Base-by-base conservation (phyloP, 2,113 vertebrate genomes). In the Lophochroa leadbeateri region DNA sequence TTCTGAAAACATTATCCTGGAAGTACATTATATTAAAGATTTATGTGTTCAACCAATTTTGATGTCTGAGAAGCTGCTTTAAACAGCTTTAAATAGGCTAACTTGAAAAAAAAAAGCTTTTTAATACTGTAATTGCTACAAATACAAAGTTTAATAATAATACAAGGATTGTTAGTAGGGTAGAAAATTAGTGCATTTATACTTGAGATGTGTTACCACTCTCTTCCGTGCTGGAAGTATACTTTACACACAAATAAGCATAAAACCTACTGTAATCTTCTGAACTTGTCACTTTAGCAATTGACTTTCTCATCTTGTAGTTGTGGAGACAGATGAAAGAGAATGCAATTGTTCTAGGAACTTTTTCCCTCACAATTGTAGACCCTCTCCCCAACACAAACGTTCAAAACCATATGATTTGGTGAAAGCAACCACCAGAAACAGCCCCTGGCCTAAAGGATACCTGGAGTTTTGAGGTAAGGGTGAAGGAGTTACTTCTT, bases 381-480 rank as follows among this genome's bases (percentile, higher is more conserved):
- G 50, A 70, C 47, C 61, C 71, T 53, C 1, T 0, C 7, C 18
- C 25, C 15, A 17, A 2, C 16, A 5, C 0, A 0, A 93, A 72
- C 29, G 46, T 77, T 53, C 58, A 47, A 52, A 71, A 70, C 87
- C 0, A 2, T 19, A 19, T 1, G 12, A 80, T 80, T 82, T 83
- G 14, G 44, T 67, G 55, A 91, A 86, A 90, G 17, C 65, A 86
- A 72, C 20, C 46, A 44, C 50, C 57, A 87, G 74, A 94, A 95
- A 86, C 23, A 52, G 53, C 27, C 58, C 21, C 63, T 94, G 50
- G 90, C 46, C 70, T 92, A 37, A 84, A 89, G 57, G 50, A 79
- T 82, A 85, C 79, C 80, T 82, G 61, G 43, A 92, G 47, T 64
- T 65, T 46, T 44, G 49, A 97, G 94, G 92, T 83, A 94, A 96